phyloP scores from a whole-genome alignment of 1,140 invertebrate species.

The Drosophila leontia region DNA sequence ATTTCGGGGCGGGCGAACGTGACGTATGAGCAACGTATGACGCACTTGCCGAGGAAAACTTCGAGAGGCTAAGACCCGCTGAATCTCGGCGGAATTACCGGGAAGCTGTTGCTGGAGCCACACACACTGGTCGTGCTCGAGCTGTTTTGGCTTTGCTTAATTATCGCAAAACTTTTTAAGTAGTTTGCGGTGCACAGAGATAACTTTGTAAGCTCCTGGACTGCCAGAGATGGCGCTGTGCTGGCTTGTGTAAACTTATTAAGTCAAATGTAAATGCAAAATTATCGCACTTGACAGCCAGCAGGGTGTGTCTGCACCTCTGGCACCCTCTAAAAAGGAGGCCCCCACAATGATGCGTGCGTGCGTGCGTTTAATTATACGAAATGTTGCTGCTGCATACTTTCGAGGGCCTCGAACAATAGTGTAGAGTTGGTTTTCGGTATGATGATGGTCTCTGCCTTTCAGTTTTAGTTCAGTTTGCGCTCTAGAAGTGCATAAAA shows the following conservation, averaged over 20 bases:
- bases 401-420: slow-evolving; percentile 63
- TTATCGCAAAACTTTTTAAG: slow-evolving; percentile 80
- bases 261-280: slow-evolving; percentile 82
- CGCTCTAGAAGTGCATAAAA: slow-evolving; percentile 57
- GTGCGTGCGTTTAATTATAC: slow-evolving; percentile 78
- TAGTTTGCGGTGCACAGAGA: slow-evolving; percentile 69
- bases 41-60: slow-evolving; percentile 14
- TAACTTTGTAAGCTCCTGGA: slow-evolving; percentile 65
- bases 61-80: background rate
- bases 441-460: background rate
- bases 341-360: slow-evolving; percentile 52
- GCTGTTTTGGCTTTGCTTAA: slow-evolving; percentile 77
- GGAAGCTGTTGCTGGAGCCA: slow-evolving; percentile 1
- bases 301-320: slow-evolving; percentile 9
- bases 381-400: slow-evolving; percentile 69
- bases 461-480: slow-evolving; percentile 25
- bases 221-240: slow-evolving; percentile 16
- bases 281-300: slow-evolving; percentile 77
- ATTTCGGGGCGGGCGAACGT: slow-evolving; percentile 44
- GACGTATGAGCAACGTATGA: slow-evolving; percentile 65
- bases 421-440: background rate
- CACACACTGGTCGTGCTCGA: slow-evolving; percentile 38
- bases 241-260: slow-evolving; percentile 70
- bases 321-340: slow-evolving; percentile 3
- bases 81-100: slow-evolving; percentile 27